Evolutionary conservation across 2,113 vertebrate genomes (phyloP).

Genomic region (Monopterus albus): DNA sequence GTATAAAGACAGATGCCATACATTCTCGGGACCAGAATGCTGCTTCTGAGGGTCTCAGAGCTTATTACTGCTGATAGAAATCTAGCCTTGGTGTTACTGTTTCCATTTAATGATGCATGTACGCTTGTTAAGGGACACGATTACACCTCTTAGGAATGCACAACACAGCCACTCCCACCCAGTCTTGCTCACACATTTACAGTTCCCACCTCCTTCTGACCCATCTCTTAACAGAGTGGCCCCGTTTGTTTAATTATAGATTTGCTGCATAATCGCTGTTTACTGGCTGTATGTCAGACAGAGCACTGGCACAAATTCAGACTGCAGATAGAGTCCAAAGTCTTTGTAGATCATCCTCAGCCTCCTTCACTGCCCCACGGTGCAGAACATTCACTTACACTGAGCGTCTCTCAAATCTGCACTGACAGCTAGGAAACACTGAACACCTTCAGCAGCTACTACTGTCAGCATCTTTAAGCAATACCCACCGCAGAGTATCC

Average conservation of each 20-base stretch:
- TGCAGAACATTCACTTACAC: slow-evolving; percentile 72
- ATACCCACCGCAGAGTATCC: slow-evolving; percentile 34
- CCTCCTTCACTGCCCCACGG: slow-evolving; percentile 55
- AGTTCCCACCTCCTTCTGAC: slow-evolving; percentile 6
- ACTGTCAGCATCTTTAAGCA: slow-evolving; percentile 71
- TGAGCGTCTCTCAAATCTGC: slow-evolving; percentile 65
- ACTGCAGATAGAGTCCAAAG: slow-evolving; percentile 55
- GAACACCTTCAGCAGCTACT: slow-evolving; percentile 69
- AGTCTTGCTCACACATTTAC: slow-evolving; percentile 18
- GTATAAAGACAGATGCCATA: slow-evolving; percentile 59
- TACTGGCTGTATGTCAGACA: slow-evolving; percentile 43
- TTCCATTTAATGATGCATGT: slow-evolving; percentile 71
- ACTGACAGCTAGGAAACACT: slow-evolving; percentile 71
- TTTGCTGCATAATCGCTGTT: slow-evolving; percentile 57
- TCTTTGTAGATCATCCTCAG: slow-evolving; percentile 67
- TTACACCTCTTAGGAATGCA: slow-evolving; percentile 58
- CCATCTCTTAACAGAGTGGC: slow-evolving; percentile 37
- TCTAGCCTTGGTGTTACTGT: slow-evolving; percentile 45
- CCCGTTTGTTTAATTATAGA: slow-evolving; percentile 71
- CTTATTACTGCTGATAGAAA: slow-evolving; percentile 69
- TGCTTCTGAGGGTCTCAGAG: slow-evolving; percentile 62
- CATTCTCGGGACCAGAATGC: slow-evolving; percentile 43
- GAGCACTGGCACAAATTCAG: slow-evolving; percentile 52
- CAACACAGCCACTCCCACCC: slow-evolving; percentile 35
- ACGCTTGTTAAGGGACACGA: slow-evolving; percentile 61